These are phyloP conservation scores for Athene noctua DNA, from an alignment of 2,113 vertebrate genomes.

Conservation along the genomic window DNA sequence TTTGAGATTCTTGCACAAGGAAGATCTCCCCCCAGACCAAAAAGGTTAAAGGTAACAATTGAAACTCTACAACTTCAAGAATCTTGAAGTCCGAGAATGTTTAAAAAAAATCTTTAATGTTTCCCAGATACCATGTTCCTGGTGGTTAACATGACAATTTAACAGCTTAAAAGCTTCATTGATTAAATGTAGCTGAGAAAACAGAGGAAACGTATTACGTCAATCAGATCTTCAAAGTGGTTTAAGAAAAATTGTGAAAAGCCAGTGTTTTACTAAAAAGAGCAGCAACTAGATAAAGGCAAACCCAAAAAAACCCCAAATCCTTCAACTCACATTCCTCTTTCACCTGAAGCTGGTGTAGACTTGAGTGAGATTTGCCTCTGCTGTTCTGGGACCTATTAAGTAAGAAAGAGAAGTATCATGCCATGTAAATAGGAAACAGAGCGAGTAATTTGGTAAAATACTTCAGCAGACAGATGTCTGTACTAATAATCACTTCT, in stretches of 20 bases:
- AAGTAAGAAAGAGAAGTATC: neutral
- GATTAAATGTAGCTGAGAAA: neutral
- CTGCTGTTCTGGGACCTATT: conserved; percentile 90
- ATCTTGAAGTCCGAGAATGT: neutral
- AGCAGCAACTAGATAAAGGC: neutral
- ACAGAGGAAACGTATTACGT: neutral
- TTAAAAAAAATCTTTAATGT: neutral
- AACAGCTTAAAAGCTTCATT: neutral
- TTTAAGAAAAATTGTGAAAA: neutral
- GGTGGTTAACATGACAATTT: neutral
- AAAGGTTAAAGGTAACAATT: neutral
- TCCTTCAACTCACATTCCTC: conserved; percentile 86
- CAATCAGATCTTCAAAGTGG: neutral
- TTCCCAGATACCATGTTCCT: neutral
- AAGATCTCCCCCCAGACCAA: neutral
- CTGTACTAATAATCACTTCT: neutral
- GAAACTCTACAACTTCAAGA: neutral
- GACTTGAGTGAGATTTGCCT: conserved; percentile 93
- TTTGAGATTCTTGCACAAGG: neutral
- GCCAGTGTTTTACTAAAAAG: neutral
- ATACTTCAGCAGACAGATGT: neutral
- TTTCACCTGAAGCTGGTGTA: conserved; percentile 86
- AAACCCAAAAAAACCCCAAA: neutral
- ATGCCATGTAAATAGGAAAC: neutral
- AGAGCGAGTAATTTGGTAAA: neutral